Base-by-base conservation (phyloP, 2,797 vertebrate genomes). In the Semaprochilodus insignis region DNA sequence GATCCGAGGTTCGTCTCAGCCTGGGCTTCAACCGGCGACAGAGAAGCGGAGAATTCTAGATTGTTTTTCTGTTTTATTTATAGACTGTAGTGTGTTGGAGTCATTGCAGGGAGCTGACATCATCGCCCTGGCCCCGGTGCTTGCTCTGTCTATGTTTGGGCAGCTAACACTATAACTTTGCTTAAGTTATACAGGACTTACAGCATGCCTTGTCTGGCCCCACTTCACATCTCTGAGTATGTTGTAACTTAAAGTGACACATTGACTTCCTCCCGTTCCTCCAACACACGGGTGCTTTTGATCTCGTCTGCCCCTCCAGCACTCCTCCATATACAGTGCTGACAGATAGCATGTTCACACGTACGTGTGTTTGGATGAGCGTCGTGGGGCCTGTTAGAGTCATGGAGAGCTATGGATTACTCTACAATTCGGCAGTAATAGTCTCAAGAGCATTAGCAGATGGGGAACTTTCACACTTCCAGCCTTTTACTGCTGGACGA, bases 241-340 rank as follows among this genome's bases (percentile, higher is more conserved):
- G 77, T 75, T 71, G 70, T 70, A 82, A 70, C 48, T 89, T 87
- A 87, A 86, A 86, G 76, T 82, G 87, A 89, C 89, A 87, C 81
- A 80, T 81, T 81, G 85, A 84, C 87, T 89, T 88, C 85, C 88
- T 89, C 84, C 77, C 80, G 65, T 25, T 23, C 27, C 67, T 73
- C 60, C 34, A 27, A 67, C 78, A 85, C 65, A 15, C 74, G 72
- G 78, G 85, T 80, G 84, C 86, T 87, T 87, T 87, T 91, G 88
- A 90, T 90, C 89, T 57, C 36, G 82, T 88, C 86, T 85, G 86
- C 88, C 90, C 88, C 87, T 90, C 65, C 80, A 90, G 87, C 85
- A 82, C 87, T 88, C 75, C 31, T 36, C 15, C 36, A 66, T 76
- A 70, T 78, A 73, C 66, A 83, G 60, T 81, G 89, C 80, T 81